Evolutionary conservation across 1,140 invertebrate genomes (phyloP).

Genomic region (Euwallacea similis): DNA sequence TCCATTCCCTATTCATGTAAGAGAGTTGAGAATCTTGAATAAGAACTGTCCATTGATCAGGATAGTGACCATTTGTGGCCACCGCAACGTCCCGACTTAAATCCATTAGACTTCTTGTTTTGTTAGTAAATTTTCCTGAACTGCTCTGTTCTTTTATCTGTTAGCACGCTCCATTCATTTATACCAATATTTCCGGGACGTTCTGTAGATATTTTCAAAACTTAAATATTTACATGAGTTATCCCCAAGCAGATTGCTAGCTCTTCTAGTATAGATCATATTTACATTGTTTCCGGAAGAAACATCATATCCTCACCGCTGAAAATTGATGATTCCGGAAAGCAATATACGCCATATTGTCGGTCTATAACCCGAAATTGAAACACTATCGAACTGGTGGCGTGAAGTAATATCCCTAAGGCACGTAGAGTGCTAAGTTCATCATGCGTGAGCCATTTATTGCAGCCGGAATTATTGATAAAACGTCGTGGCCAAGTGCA

Average conservation of each 20-base stretch:
- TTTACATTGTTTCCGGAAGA: background rate
- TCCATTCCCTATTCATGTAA: too few relatives aligned
- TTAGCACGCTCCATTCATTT: too few relatives aligned
- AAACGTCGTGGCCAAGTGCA: slow-evolving; percentile 43
- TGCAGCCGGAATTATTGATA: slow-evolving; percentile 43
- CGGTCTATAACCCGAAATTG: background rate
- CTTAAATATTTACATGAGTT: background rate
- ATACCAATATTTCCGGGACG: background rate
- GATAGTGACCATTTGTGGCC: too few relatives aligned
- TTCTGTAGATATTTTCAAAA: background rate
- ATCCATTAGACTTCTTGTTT: too few relatives aligned
- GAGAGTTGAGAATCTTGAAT: too few relatives aligned
- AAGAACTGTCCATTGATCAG: too few relatives aligned
- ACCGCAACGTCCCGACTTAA: too few relatives aligned
- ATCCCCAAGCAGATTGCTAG: too few relatives aligned
- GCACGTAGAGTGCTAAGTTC: slow-evolving; percentile 46
- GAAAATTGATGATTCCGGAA: too few relatives aligned
- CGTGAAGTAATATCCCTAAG: slow-evolving; percentile 26
- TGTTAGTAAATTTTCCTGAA: too few relatives aligned
- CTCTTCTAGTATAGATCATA: background rate
- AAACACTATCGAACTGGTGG: slow-evolving; percentile 16
- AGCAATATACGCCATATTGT: too few relatives aligned
- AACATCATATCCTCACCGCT: background rate
- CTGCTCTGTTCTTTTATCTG: too few relatives aligned
- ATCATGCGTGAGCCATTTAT: slow-evolving; percentile 47